Base-by-base conservation (phyloP, 2,113 vertebrate genomes). In the Hyperoodon ampullatus region DNA sequence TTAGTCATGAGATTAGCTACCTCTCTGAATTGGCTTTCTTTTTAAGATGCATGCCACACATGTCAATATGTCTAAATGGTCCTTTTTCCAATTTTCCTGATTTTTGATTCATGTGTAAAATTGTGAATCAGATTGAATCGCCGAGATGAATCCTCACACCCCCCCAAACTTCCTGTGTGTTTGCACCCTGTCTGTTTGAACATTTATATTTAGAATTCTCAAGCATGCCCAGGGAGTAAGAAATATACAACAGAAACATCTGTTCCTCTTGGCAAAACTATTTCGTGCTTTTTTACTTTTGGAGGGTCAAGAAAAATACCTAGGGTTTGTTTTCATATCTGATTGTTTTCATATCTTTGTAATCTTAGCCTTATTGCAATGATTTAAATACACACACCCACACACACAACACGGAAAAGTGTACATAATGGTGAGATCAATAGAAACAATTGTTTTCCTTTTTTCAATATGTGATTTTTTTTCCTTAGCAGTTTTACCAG, bases 181-280 rank as follows among this genome's bases (percentile, higher is more conserved):
- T 97, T 96, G 26, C 82, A 93, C 91, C 63, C 85, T 96, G 66
- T 96, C 87, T 94, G 63, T 96, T 94, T 89, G 86, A 95, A 95
- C 44, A 0, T 93, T 96, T 97, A 96, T 97, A 98, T 97, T 98
- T 97, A 97, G 93, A 96, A 94, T 95, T 97, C 92, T 93, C 86
- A 96, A 96, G 94, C 82, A 94, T 75, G 86, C 72, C 86, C 81
- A 95, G 77, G 68, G 93, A 97, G 74, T 97, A 94, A 63, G 60
- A 95, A 96, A 96, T 94, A 97, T 72, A 97, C 93, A 95, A 95
- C 88, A 94, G 88, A 96, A 97, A 95, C 94, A 95, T 96, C 92
- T 97, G 95, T 61, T 96, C 35, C 50, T 94, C 77, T 92, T 97
- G 82, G 93, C 70, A 96, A 96, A 96, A 90, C 60, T 90, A 71